Percentiles rank a stretch among this genome's conserved stretches.
Conservation (phyloP, 2,888 invertebrate genomes). For the Oxystoma pomonae region DNA sequence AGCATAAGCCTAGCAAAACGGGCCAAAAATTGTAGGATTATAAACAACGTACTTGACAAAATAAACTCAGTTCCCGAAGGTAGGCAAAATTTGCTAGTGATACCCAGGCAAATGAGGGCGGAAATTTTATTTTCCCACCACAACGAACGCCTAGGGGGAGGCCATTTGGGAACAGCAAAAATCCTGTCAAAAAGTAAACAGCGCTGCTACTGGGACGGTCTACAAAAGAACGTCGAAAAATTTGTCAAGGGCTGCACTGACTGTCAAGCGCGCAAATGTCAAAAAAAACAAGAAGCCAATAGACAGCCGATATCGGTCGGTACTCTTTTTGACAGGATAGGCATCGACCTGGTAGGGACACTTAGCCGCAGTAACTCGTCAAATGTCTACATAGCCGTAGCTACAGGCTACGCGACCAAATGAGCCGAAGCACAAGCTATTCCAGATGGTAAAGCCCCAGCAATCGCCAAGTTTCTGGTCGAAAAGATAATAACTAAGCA, state of each 20-base stretch:
- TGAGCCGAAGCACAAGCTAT: conserved; percentile 27
- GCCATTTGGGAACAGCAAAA: conserved; percentile 26
- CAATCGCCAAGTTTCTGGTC: conserved; percentile 25
- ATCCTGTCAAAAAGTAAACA: conserved; percentile 23
- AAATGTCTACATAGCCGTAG: conserved; percentile 30
- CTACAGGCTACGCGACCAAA: conserved; percentile 31
- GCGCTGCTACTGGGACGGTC: conserved; percentile 25
- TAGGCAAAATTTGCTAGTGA: conserved; percentile 22
- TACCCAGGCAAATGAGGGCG: conserved; percentile 17
- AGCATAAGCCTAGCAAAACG: conserved; percentile 19
- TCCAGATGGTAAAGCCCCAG: conserved; percentile 23
- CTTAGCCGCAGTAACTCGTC: conserved; percentile 24
- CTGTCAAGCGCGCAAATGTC: conserved; percentile 27
- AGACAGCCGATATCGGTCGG: conserved; percentile 24
- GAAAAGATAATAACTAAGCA: conserved; percentile 23
- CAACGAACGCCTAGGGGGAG: conserved; percentile 19
- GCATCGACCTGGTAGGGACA: conserved; percentile 27
- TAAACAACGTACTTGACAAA: conserved; percentile 22
- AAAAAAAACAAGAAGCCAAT: conserved; percentile 18
- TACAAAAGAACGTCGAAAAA: conserved; percentile 17
- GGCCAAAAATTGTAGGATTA: conserved; percentile 22
- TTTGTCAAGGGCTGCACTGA: conserved; percentile 23
- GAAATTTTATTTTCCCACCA: conserved; percentile 27
- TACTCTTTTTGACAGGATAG: conserved; percentile 13
- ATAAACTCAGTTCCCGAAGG: conserved; percentile 13